A percentile compares a stretch with the other conserved stretches of the same genome.
These are phyloP conservation scores for Chirona hameri DNA, from an alignment of 2,888 invertebrate species.

Conservation along the genomic window DNA sequence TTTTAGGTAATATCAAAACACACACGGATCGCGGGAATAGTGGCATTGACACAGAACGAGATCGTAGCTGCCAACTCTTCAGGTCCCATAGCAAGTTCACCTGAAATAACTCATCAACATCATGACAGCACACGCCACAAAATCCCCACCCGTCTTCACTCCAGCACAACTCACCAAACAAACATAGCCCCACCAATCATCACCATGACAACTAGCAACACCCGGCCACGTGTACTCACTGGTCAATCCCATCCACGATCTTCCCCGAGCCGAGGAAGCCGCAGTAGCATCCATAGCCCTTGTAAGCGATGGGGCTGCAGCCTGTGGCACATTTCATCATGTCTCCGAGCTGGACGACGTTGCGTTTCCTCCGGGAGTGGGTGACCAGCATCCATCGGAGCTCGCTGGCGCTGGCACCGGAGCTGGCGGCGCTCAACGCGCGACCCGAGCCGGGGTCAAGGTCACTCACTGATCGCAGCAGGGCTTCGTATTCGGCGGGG, in stretches of 20 bases:
- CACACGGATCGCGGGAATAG: too few species aligned
- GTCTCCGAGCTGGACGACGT: slow-evolving; percentile 62
- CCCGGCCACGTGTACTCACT: slow-evolving; percentile 51
- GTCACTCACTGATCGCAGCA: not conserved
- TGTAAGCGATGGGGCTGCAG: slow-evolving; percentile 75
- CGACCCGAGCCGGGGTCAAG: not conserved
- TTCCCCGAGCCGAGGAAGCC: slow-evolving; percentile 78
- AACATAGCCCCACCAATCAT: too few species aligned
- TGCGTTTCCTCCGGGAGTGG: slow-evolving; percentile 35
- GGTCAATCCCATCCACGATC: slow-evolving; percentile 76
- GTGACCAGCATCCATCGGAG: slow-evolving; percentile 6
- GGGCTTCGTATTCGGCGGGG: not conserved
- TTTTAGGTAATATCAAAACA: too few species aligned
- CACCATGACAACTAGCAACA: not conserved
- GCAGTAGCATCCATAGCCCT: slow-evolving; percentile 87
- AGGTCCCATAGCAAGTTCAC: too few species aligned
- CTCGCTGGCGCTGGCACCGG: not conserved
- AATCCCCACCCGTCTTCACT: too few species aligned
- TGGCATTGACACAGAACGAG: too few species aligned
- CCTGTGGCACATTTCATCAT: slow-evolving; percentile 82
- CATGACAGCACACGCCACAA: too few species aligned
- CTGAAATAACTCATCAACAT: too few species aligned
- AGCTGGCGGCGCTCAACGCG: not conserved
- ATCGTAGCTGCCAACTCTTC: too few species aligned
- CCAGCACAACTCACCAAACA: too few species aligned